phyloP scores from a whole-genome alignment of 1,140 invertebrate genomes.

The Palaemon carinicauda region DNA sequence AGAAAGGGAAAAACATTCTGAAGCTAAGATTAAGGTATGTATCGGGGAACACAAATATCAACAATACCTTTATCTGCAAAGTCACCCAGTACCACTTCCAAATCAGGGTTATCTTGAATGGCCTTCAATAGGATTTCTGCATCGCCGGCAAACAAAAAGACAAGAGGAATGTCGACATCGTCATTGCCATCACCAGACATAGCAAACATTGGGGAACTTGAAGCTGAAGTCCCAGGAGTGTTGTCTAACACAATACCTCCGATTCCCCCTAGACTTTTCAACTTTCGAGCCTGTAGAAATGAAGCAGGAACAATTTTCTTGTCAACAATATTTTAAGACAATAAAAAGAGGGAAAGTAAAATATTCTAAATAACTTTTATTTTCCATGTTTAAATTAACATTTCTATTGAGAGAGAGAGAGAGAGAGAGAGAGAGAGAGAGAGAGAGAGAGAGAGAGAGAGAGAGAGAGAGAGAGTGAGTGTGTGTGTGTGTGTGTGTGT shows the following conservation, averaged over 20 bases:
- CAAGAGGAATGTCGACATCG: conserved; percentile 88
- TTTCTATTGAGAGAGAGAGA: too few species aligned
- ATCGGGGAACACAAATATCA: too few species aligned
- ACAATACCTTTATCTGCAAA: conserved; percentile 22
- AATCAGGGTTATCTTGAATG: conserved; percentile 66
- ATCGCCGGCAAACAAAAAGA: conserved; percentile 89
- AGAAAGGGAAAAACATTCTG: too few species aligned
- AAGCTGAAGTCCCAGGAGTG: conserved; percentile 75
- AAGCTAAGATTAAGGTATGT: too few species aligned
- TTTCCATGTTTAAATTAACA: too few species aligned
- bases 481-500: too few species aligned
- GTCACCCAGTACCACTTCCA: conserved; percentile 67
- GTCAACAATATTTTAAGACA: neutral
- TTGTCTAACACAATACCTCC: conserved; percentile 92
- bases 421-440: too few species aligned
- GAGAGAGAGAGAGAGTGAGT: too few species aligned
- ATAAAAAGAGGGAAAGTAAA: neutral
- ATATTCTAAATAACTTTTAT: too few species aligned
- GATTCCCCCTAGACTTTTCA: conserved; percentile 84
- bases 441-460: too few species aligned
- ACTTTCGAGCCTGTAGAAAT: conserved; percentile 70
- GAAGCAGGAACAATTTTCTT: neutral
- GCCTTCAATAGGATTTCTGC: conserved; percentile 73
- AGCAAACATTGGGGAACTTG: conserved; percentile 84
- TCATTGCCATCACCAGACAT: conserved; percentile 94